Percentiles rank a stretch among this genome's conserved stretches.
phyloP scores from a whole-genome alignment of 2,888 invertebrate species.

The Lasioglossum zephyrum region DNA sequence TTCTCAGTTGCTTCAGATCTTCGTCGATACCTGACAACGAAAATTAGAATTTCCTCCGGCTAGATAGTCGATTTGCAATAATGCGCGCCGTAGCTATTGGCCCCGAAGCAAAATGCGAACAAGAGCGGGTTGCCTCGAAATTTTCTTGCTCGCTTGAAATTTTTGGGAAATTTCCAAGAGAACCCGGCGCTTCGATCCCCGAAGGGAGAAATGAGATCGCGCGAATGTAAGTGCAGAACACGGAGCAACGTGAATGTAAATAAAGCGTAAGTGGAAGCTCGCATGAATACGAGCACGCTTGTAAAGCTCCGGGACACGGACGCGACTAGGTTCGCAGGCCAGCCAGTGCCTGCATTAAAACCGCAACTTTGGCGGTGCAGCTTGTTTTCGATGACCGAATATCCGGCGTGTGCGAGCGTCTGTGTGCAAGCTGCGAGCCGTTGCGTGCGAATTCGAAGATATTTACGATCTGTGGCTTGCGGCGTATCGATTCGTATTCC shows the following conservation, averaged over 20 bases:
- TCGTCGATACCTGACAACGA: too few relatives aligned
- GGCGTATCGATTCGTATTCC: conserved; percentile 63
- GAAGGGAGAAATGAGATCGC: neutral
- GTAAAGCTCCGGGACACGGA: conserved; percentile 17
- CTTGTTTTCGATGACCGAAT: conserved; percentile 55
- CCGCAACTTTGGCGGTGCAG: conserved; percentile 56
- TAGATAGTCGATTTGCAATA: neutral
- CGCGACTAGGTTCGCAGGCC: conserved; percentile 10
- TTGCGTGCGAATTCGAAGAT: conserved; percentile 42
- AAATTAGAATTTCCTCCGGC: neutral
- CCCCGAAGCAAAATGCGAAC: neutral
- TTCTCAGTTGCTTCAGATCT: too few relatives aligned
- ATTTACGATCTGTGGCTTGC: conserved; percentile 69
- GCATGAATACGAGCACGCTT: conserved; percentile 11
- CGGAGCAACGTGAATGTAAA: conserved; percentile 23
- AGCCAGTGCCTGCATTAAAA: conserved; percentile 45
- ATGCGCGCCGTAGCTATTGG: neutral
- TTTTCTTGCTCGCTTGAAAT: neutral
- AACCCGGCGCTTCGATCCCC: neutral
- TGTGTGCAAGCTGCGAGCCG: conserved; percentile 10
- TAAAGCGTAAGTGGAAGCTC: conserved; percentile 21
- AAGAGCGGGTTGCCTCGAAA: neutral
- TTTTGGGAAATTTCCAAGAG: neutral
- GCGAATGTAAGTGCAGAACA: conserved; percentile 3
- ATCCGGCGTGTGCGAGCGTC: conserved; percentile 32